These are phyloP conservation scores for Hypanus sabinus DNA, from an alignment of 2,113 vertebrate species.

Conservation along the genomic window DNA sequence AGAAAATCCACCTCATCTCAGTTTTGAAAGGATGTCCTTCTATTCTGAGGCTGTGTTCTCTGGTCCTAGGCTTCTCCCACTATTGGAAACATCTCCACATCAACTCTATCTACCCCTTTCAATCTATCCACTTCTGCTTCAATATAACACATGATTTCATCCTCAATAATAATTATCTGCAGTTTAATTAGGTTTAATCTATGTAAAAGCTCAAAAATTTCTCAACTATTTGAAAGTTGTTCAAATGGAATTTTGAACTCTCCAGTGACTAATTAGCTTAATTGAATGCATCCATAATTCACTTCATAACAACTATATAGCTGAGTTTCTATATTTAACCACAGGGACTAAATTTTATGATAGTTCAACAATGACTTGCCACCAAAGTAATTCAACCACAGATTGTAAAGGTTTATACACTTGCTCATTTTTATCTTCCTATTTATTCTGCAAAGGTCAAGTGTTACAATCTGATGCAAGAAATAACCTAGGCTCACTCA, in stretches of 20 bases:
- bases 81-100: no score
- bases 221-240: background rate
- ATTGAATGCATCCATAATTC: slow-evolving; percentile 29
- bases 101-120: no score
- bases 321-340: background rate
- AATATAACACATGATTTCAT: background rate
- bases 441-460: background rate
- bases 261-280: slow-evolving; percentile 2
- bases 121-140: background rate
- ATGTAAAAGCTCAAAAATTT: background rate
- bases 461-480: background rate
- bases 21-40: no score
- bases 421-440: no score
- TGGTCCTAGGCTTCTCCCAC: no score
- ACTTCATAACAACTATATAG: background rate
- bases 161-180: background rate
- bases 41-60: no score
- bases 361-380: background rate
- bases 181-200: background rate
- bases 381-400: background rate
- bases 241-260: background rate
- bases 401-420: background rate
- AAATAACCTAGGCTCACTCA: background rate
- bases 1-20: no score
- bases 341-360: background rate